phyloP scores from a whole-genome alignment of 2,888 invertebrate species.

The Parthenolecanium corni region DNA sequence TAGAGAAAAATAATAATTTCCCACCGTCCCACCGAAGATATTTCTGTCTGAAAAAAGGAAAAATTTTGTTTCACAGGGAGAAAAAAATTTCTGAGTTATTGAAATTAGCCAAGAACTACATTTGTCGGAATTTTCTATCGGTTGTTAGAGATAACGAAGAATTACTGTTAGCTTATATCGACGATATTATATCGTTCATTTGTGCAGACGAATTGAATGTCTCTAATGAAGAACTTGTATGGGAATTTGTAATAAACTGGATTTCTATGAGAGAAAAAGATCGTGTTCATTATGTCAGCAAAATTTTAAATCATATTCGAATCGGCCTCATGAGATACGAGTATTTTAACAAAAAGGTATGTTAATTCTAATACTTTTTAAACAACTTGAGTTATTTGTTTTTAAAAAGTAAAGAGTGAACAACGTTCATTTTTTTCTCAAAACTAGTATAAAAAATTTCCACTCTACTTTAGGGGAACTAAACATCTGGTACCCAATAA shows the following conservation, averaged over 20 bases:
- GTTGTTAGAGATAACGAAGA: constrained; percentile 20
- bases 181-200: constrained; percentile 14
- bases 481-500: too few species aligned
- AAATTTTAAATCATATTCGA: constrained; percentile 12
- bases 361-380: too few species aligned
- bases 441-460: too few species aligned
- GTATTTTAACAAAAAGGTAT: constrained; percentile 18
- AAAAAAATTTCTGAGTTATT: constrained; percentile 5
- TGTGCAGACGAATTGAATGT: constrained; percentile 19
- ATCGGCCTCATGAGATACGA: constrained; percentile 22
- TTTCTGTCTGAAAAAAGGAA: not conserved
- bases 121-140: constrained; percentile 19
- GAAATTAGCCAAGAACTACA: constrained; percentile 16
- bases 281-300: constrained; percentile 2
- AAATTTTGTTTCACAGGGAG: constrained; percentile 2
- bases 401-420: too few species aligned
- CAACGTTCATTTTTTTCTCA: too few species aligned
- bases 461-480: not conserved
- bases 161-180: not conserved
- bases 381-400: too few species aligned
- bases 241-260: constrained; percentile 17
- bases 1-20: not conserved
- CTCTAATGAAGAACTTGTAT: constrained; percentile 14
- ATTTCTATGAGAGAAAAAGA: constrained; percentile 14
- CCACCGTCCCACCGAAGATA: not conserved